Evolutionary conservation across 35 echinoderm and acorn worm species (phyloP).

Genomic region (Heliocidaris erythrogramma): DNA sequence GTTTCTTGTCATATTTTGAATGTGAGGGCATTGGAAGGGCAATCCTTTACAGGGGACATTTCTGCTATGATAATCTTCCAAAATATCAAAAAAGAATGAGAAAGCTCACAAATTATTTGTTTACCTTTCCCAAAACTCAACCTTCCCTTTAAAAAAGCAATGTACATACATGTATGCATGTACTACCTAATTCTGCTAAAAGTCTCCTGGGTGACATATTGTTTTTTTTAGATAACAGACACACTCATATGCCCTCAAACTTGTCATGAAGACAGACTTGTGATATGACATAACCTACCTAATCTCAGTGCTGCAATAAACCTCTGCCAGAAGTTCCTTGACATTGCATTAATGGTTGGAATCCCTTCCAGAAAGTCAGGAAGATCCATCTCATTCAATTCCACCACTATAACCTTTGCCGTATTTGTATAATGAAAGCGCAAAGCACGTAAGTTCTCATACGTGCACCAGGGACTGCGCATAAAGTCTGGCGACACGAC

Average conservation of each 20-base stretch:
- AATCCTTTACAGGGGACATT: too few species aligned
- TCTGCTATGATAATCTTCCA: too few species aligned
- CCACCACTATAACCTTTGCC: conserved; percentile 76
- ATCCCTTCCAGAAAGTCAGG: conserved; percentile 86
- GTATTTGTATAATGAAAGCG: conserved; percentile 68
- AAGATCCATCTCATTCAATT: conserved; percentile 72
- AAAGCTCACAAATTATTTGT: too few species aligned
- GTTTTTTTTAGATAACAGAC: neutral
- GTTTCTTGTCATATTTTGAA: too few species aligned
- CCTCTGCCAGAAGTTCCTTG: conserved; percentile 94
- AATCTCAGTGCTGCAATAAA: conserved; percentile 85
- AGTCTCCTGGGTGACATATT: too few species aligned
- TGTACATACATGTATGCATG: neutral
- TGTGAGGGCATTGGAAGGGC: too few species aligned
- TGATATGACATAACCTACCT: conserved; percentile 52
- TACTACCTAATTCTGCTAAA: too few species aligned
- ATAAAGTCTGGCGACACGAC: conserved; percentile 93
- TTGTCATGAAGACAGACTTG: neutral
- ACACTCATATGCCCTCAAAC: neutral
- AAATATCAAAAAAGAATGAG: too few species aligned
- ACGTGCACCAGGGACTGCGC: conserved; percentile 82
- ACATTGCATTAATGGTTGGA: conserved; percentile 73
- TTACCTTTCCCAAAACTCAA: too few species aligned
- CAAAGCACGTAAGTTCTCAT: conserved; percentile 85
- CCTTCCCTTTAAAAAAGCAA: too few species aligned